phyloP scores from a whole-genome alignment of 2,113 vertebrate genomes.

The Glaucomys volans region DNA sequence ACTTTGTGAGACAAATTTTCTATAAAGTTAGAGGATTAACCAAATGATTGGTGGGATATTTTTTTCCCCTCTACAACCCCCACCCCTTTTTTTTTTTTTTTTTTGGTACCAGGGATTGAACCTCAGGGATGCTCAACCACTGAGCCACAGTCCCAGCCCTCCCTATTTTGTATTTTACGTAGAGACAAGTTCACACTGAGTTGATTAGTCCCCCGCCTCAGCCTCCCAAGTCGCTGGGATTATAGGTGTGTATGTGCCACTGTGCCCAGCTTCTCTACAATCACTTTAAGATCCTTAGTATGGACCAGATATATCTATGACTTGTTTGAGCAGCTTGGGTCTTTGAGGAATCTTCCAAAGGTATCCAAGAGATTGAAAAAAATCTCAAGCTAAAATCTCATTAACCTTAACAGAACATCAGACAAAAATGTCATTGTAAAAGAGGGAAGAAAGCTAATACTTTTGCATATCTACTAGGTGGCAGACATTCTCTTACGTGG shows the following conservation, averaged over 20 bases:
- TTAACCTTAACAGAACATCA: neutral
- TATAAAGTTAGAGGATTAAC: neutral
- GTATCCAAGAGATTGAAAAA: neutral
- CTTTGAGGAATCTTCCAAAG: neutral
- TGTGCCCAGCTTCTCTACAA: neutral
- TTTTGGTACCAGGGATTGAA: no score
- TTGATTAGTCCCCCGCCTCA: no score
- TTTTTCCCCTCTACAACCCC: neutral
- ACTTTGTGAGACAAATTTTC: neutral
- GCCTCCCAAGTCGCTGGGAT: no score
- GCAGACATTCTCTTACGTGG: neutral
- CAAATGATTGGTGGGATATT: neutral
- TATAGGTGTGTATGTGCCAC: no score
- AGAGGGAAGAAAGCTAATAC: neutral
- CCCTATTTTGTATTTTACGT: no score
- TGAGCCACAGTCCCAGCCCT: no score
- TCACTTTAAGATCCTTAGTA: neutral
- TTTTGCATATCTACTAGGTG: neutral
- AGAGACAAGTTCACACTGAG: no score
- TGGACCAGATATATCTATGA: neutral
- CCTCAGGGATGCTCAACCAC: no score
- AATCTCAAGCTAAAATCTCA: neutral
- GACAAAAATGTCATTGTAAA: neutral
- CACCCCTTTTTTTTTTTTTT: no score
- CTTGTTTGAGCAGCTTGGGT: neutral